These are phyloP conservation scores for Zele albiditarsus DNA, from an alignment of 2,888 invertebrate species.

Conservation along the genomic window DNA sequence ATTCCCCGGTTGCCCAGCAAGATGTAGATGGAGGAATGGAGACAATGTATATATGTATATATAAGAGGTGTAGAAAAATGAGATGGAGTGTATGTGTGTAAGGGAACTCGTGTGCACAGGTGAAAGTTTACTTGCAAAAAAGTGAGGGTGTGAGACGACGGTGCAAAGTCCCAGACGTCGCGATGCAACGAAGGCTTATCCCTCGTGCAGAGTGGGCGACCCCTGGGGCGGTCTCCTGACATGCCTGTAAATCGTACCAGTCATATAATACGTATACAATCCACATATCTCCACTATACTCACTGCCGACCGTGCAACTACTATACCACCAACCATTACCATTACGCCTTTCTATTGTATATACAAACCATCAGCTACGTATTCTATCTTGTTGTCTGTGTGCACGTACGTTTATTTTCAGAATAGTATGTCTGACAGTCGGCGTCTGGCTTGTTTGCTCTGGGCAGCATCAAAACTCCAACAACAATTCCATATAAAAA, in stretches of 20 bases:
- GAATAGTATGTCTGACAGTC: constrained; percentile 38
- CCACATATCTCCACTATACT: constrained; percentile 40
- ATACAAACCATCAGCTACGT: background rate
- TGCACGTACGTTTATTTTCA: constrained; percentile 34
- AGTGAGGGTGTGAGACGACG: constrained; percentile 39
- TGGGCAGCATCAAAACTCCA: constrained; percentile 22
- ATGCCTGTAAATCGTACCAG: constrained; percentile 48
- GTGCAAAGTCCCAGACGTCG: constrained; percentile 41
- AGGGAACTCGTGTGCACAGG: constrained; percentile 34
- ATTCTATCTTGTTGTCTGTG: background rate
- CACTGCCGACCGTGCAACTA: background rate
- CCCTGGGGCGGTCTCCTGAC: constrained; percentile 46
- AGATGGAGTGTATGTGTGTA: background rate
- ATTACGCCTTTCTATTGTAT: background rate
- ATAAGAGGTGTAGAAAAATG: background rate
- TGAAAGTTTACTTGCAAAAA: constrained; percentile 44
- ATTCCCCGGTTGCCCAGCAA: constrained; percentile 42
- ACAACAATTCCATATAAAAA: constrained; percentile 24
- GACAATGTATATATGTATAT: background rate
- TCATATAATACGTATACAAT: constrained; percentile 44
- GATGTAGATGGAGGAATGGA: constrained; percentile 10
- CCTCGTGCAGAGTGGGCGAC: constrained; percentile 37
- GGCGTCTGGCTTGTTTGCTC: constrained; percentile 39
- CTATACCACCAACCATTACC: background rate
- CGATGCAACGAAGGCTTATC: constrained; percentile 22